Base-by-base conservation (phyloP, 2,113 vertebrate species). In the Oncorhynchus keta region DNA sequence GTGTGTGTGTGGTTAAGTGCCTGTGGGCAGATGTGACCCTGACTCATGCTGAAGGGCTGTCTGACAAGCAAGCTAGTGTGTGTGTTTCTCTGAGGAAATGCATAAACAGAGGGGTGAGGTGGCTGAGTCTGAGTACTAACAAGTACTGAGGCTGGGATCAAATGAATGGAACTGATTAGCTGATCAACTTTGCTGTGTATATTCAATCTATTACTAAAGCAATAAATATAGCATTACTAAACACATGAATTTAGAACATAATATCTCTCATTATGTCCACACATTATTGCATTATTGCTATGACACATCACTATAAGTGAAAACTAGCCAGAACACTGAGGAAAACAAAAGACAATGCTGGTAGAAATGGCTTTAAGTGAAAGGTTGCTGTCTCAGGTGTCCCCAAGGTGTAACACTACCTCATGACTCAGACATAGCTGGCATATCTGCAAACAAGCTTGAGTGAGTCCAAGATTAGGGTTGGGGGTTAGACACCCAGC, bases 381-480 rank as follows among this genome's bases (percentile, higher is more conserved):
- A n/a, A 64, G 22, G 8, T 64, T 22, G 7, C 64, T 4, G 8
- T 66, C 64, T 66, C 64, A 66, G 64, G 26, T 66, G 64, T 24
- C 22, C 64, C 64, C 57, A 22, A 49, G 68, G 69, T 70, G 22
- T 16, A 39, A 26, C 77, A 74, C 62, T 78, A 24, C 30, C 71
- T 59, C 24, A 48, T 72, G 26, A 78, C 76, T 76, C 80, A 85
- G 76, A 82, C 80, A 24, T 75, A 68, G 68, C 24, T 71, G 67
- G 73, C 51, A 59, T 71, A 67, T 88, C 78, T 64, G 76, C 78
- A 87, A 86, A 87, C 76, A 82, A 78, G 61, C 77, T 16, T 69
- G 71, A 84, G 86, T 82, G 71, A 84, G 86, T 82, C 85, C 76
- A 67, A 74, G 74, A 81, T 69, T 61, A 76, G 67, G 69, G 69